Evolutionary conservation across 2,797 vertebrate genomes (phyloP), one percentile per base, ranked within the genome.

Genomic region (Discoglossus pictus): DNA sequence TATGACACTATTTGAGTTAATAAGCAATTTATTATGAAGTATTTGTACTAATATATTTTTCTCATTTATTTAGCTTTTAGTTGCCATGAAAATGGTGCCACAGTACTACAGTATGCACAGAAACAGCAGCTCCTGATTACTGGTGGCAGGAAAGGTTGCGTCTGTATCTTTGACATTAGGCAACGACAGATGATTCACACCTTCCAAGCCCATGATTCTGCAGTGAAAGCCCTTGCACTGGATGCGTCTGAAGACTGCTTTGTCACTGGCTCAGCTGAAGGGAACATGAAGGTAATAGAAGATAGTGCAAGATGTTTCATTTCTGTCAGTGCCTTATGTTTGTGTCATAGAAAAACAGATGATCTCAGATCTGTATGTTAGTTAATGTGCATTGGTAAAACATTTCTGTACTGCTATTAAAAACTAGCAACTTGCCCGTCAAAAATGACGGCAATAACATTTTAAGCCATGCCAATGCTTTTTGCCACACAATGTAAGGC

Each of bases 161-260:
- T 99, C 82, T 96, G 92, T 64, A 79, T 99, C 77, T 99, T 99
- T 55, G 97, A 99, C 84, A 93, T 99, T 83, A 88, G 97, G 16
- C 97, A 99, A 90, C 87, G 97, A 75, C 96, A 95, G 75, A 87
- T 89, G 55, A 88, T 98, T n/a, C 92, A 94, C 82, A 97, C 92
- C 2, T 98, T 99, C 84, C 97, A 98, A 82, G 97, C 96, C 0
- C 97, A 99, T 0, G 97, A 98, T 80, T 99, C 97, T 0, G 92
- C 96, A 70, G 86, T 99, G 39, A 99, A 99, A 75, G 96, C 97
- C 18, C 89, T 99, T 13, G 89, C 97, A 0, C 82, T 98, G 77
- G 95, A 95, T 67, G 78, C 89, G 73, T 93, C 86, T 0, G 95
- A 99, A 83, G 97, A 98, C 65, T 96, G 92, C 78, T 98, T 98